Evolutionary conservation across 2,888 invertebrate genomes (phyloP), one percentile per base, ranked within the genome.

Genomic region (Carterocephalus palaemon): DNA sequence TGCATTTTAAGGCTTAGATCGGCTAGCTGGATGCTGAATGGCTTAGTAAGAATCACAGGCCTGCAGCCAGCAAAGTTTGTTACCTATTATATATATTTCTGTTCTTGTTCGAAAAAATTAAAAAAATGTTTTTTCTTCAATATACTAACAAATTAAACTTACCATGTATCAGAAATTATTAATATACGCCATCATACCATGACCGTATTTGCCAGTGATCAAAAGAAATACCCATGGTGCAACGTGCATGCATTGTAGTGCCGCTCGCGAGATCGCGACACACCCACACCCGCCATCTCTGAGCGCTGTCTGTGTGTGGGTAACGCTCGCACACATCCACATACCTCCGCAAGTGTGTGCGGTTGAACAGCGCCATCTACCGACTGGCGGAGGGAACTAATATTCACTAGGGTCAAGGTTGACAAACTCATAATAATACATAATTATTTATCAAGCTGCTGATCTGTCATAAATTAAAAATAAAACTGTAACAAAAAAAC

Each of bases 381-480:
- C 63, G 80, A 52, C 61, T 54, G 72, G 72, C 46, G 59, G 79
- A 61, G 33, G 46, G 41, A 61, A 64, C 51, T 47, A 52, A 53
- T 52, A 49, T 41, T 37, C 50, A 51, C 54, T 52, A 61, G 56
- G 77, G 76, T 80, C 81, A 84, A 85, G 82, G 83, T 81, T 81
- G 77, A 77, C 70, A 81, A 82, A 82, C 80, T 68, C 73, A 66
- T 77, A 65, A 69, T 69, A 75, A 70, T n/a, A n/a, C n/a, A n/a
- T n/a, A 46, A 49, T 70, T 72, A 79, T 75, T 75, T 75, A 73
- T 69, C 65, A 77, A 76, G 71, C 60, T 70, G 69, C 63, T 69
- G 67, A 73, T 70, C 66, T 51, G 46, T 53, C 39, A 42, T 33
- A 41, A 12, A 46, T 32, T 42, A 26, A 51, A 50, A 41, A 53